Evolutionary conservation across 2,113 vertebrate genomes (phyloP).

Genomic region (Oryzias javanicus): DNA sequence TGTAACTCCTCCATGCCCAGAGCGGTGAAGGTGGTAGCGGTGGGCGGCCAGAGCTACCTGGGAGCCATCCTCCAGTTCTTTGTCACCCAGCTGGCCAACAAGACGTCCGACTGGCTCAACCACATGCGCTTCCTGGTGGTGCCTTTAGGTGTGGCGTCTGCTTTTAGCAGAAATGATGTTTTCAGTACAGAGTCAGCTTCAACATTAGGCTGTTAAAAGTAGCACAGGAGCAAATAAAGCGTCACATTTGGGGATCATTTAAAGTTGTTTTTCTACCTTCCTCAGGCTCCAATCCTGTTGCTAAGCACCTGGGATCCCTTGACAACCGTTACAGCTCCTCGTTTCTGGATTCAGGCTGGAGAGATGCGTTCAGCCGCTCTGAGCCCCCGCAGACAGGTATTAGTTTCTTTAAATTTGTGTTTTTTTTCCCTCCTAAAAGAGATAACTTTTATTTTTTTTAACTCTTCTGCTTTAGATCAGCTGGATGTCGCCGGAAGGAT

Average conservation of each 20-base stretch:
- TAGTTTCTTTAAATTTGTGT: accelerated
- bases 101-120: constrained; percentile 89
- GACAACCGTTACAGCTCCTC: constrained; percentile 85
- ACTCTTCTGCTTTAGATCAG: constrained; percentile 68
- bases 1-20: constrained; percentile 88
- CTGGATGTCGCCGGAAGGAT: constrained; percentile 85
- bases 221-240: not conserved
- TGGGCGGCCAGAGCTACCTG: constrained; percentile 86
- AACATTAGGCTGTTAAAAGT: not conserved
- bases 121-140: constrained; percentile 89
- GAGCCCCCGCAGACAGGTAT: constrained; percentile 83
- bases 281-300: constrained; percentile 87
- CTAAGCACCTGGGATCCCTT: constrained; percentile 85
- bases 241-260: not conserved
- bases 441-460: not conserved
- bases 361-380: constrained; percentile 84
- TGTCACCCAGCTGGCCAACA: constrained; percentile 87
- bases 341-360: constrained; percentile 85
- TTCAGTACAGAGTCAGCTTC: not conserved
- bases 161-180: not conserved
- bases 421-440: not conserved
- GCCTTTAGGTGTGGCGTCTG: constrained; percentile 78
- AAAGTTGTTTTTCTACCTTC: not conserved
- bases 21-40: constrained; percentile 85
- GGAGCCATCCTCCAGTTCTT: constrained; percentile 88